Base-by-base conservation (phyloP, 2,797 vertebrate genomes). In the Choloepus didactylus region DNA sequence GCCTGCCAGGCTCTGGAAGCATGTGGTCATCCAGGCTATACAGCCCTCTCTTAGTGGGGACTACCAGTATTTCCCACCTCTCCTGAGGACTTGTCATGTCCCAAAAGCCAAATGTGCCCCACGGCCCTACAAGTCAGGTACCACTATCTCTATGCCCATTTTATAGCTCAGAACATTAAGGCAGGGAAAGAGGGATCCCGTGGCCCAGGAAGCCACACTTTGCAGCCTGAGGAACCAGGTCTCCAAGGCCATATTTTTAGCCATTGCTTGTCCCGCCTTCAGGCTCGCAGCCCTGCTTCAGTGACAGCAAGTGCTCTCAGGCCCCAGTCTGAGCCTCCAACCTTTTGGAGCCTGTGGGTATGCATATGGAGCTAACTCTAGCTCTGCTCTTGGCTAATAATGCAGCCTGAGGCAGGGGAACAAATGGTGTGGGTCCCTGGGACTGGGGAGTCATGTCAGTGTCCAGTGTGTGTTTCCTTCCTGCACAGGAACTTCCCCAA, bases 11-110 rank as follows among this genome's bases (percentile, higher is more conserved):
- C 84, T 91, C 60, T 89, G 77, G 82, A 88, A 54, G 25, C 85
- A 16, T 0, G 25, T 49, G 49, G 75, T 93, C 94, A 96, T 94
- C 85, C 90, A 91, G 64, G 72, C 64, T 67, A 88, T 18, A 94
- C 6, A 62, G 54, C 4, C 44, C 88, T 4, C 44, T 93, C 19
- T 75, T 69, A 21, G 23, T 35, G 49, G 27, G 73, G 41, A 60
- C 12, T 69, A 60, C 51, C 51, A 83, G 23, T 46, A 54, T 93
- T 31, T n/a, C 41, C 62, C 21, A 25, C 35, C 18, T 64, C 80
- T 85, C 84, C 66, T n/a, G 46, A 73, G 66, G 73, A 23, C 69
- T 59, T 64, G n/a, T 6, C 75, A 44, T 62, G 66, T 75, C 77
- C 31, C 56, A n/a, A n/a, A 3, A 0, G 41, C 77, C 46, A 75